Evolutionary conservation across 2,797 vertebrate genomes (phyloP).

Genomic region (Triplophysa yarkandensis): DNA sequence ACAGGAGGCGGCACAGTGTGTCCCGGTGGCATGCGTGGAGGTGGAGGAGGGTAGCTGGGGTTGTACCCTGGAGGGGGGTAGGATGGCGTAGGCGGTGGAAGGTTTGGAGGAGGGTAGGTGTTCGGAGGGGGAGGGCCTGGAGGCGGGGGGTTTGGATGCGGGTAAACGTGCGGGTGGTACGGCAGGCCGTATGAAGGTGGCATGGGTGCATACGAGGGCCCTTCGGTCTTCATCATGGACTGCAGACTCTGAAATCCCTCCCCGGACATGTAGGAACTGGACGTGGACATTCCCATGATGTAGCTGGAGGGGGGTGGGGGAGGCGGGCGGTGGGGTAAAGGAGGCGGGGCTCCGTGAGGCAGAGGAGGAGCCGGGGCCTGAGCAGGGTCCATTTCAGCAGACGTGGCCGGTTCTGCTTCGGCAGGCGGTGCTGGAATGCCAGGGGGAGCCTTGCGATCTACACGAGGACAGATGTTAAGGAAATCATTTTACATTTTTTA

Average conservation of each 20-base stretch:
- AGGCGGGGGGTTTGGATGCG: constrained; percentile 82
- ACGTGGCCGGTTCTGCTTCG: constrained; percentile 83
- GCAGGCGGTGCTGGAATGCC: constrained; percentile 74
- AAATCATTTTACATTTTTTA: no score
- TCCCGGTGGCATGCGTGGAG: constrained; percentile 81
- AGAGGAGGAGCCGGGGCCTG: constrained; percentile 82
- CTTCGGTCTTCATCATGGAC: constrained; percentile 97
- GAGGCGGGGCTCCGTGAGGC: constrained; percentile 87
- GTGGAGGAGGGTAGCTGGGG: constrained; percentile 87
- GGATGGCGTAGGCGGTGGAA: constrained; percentile 79
- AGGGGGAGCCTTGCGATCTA: constrained; percentile 86
- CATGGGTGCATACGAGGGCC: constrained; percentile 84
- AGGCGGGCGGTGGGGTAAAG: constrained; percentile 87
- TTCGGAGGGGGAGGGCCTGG: constrained; percentile 82
- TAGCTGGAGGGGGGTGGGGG: constrained; percentile 87
- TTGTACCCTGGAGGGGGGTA: constrained; percentile 91
- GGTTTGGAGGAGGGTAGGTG: constrained; percentile 77
- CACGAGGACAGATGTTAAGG: background rate
- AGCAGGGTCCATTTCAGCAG: constrained; percentile 80
- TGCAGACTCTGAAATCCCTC: constrained; percentile 95
- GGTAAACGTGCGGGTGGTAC: constrained; percentile 86
- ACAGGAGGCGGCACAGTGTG: constrained; percentile 86
- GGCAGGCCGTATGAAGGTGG: constrained; percentile 85
- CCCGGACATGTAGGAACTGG: constrained; percentile 95
- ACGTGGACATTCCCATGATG: constrained; percentile 93